Conservation (phyloP, 2,888 invertebrate species). For the Dasypogon diadema region DNA sequence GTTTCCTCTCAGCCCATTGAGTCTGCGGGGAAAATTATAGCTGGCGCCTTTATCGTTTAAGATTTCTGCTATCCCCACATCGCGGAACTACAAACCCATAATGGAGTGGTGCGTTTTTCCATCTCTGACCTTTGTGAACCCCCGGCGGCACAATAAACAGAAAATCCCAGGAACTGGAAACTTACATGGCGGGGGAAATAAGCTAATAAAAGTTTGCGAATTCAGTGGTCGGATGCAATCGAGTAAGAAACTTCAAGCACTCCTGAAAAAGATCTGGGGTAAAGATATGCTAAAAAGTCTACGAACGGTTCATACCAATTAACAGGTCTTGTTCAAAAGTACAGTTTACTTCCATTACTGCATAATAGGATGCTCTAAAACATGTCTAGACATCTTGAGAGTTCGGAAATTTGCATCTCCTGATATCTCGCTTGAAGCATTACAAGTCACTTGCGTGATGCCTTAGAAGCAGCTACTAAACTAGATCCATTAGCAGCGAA, state of each 20-base stretch:
- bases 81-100: constrained; percentile 10
- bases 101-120: constrained; percentile 14
- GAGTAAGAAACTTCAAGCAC: constrained; percentile 17
- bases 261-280: constrained; percentile 2
- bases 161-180: background rate
- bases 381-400: constrained; percentile 28
- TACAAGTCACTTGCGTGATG: background rate
- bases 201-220: constrained; percentile 10
- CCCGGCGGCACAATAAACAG: background rate
- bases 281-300: constrained; percentile 38
- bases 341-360: constrained; percentile 51
- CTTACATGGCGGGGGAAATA: background rate
- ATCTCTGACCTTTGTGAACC: background rate
- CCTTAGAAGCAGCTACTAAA: constrained; percentile 7
- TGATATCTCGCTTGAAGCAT: constrained; percentile 4
- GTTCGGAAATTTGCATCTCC: constrained; percentile 34
- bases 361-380: constrained; percentile 38
- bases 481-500: constrained; percentile 51
- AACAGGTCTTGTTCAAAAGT: constrained; percentile 51
- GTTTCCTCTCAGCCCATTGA: background rate
- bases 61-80: constrained; percentile 3
- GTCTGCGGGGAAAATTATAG: background rate
- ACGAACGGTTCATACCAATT: constrained; percentile 46
- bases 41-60: constrained; percentile 23
- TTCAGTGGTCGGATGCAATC: constrained; percentile 11